A percentile compares a stretch with the other conserved stretches of the same genome.
Evolutionary conservation across 2,113 vertebrate genomes (phyloP).

Genomic region (Urocitellus parryii): DNA sequence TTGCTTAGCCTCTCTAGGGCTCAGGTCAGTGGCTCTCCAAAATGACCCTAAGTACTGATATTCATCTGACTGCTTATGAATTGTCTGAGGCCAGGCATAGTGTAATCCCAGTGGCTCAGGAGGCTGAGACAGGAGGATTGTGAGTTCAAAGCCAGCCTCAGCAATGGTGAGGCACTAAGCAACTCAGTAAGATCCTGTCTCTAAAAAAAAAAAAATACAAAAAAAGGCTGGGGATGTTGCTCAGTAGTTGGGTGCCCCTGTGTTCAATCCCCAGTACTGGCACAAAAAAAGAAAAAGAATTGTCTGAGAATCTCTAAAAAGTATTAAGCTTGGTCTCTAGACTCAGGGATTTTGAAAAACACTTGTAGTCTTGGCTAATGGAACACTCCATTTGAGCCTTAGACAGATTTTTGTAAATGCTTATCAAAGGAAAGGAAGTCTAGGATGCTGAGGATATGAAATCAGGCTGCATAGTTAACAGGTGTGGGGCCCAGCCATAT

Average conservation of each 20-base stretch:
- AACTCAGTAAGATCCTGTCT: no score
- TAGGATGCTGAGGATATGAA: not conserved
- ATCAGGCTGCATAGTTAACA: rapidly evolving
- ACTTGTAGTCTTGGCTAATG: not conserved
- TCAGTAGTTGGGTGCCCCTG: no score
- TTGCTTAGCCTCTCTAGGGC: not conserved
- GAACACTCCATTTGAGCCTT: not conserved
- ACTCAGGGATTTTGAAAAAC: not conserved
- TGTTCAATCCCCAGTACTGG: no score
- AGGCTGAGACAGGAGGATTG: no score
- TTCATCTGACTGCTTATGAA: not conserved
- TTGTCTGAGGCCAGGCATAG: not conserved
- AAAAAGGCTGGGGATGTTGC: no score
- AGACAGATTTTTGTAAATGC: not conserved
- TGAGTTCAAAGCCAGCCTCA: no score
- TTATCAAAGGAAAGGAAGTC: not conserved
- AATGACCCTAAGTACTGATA: not conserved
- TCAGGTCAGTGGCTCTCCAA: not conserved
- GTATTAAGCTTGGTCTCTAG: not conserved
- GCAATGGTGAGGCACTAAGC: no score
- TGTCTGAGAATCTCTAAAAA: not conserved
- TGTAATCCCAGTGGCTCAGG: no score
- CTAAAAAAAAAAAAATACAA: no score
- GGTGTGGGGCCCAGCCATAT: not conserved
- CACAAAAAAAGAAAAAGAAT: not conserved